phyloP scores from a whole-genome alignment of 2,888 invertebrate genomes.

The Meiosimyza platycephala region DNA sequence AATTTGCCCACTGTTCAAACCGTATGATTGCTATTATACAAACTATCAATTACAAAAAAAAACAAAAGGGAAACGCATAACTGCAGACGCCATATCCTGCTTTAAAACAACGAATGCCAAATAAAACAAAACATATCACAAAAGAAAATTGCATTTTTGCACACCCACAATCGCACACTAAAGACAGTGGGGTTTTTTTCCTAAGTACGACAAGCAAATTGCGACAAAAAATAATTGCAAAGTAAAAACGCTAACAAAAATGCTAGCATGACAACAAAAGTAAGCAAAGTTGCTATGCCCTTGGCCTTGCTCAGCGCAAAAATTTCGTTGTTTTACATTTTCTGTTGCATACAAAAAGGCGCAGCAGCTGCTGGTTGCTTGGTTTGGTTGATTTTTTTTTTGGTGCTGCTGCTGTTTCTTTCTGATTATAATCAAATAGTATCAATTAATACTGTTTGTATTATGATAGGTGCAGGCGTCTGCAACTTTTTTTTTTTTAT shows the following conservation, averaged over 20 bases:
- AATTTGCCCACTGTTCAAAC: too few species aligned
- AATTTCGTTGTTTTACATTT: neutral
- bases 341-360: neutral
- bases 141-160: neutral
- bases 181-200: neutral
- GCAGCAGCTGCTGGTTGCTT: neutral
- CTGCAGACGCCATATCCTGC: slow-evolving; percentile 8
- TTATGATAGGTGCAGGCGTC: neutral
- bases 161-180: neutral
- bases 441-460: neutral
- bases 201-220: too few species aligned
- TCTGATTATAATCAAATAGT: neutral
- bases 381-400: neutral
- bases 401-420: neutral
- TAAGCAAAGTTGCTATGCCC: neutral
- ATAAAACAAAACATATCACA: neutral
- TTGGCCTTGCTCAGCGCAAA: neutral
- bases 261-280: too few species aligned
- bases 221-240: neutral
- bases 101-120: neutral
- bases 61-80: neutral
- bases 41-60: too few species aligned
- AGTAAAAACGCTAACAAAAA: neutral
- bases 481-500: neutral
- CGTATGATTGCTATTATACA: too few species aligned